phyloP scores from a whole-genome alignment of 2,888 invertebrate genomes.

The Philhelius pedissequus region DNA sequence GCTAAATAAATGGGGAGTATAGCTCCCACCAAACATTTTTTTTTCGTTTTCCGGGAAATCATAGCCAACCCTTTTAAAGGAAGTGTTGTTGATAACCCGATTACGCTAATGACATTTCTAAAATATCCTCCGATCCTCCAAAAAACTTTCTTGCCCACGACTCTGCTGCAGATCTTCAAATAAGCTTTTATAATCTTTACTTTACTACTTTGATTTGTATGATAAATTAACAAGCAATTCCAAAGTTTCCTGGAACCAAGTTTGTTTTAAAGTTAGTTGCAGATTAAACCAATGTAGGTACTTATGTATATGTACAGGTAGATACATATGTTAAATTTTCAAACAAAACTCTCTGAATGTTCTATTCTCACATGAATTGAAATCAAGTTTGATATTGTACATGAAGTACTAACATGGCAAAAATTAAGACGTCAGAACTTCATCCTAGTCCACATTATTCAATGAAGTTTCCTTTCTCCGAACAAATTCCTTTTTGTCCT shows the following conservation, averaged over 20 bases:
- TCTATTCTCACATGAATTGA: neutral
- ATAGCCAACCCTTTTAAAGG: too few species aligned
- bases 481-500: neutral
- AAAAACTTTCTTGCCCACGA: too few species aligned
- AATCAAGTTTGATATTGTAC: neutral
- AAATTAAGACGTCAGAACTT: constrained; percentile 1
- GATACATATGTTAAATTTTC: neutral
- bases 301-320: too few species aligned
- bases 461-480: neutral
- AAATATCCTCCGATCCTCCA: too few species aligned
- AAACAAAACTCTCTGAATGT: neutral
- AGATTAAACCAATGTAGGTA: neutral
- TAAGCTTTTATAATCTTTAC: too few species aligned
- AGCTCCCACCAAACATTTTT: too few species aligned
- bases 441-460: neutral
- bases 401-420: too few species aligned
- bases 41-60: too few species aligned
- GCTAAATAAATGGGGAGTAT: too few species aligned
- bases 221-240: neutral
- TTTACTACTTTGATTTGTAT: neutral
- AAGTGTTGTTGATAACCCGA: too few species aligned
- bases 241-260: neutral
- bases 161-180: too few species aligned
- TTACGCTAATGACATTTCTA: too few species aligned
- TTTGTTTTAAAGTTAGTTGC: neutral